Evolutionary conservation across 2,888 invertebrate species (phyloP), one percentile per base, ranked within the genome.

Genomic region (Bugula neritina): DNA sequence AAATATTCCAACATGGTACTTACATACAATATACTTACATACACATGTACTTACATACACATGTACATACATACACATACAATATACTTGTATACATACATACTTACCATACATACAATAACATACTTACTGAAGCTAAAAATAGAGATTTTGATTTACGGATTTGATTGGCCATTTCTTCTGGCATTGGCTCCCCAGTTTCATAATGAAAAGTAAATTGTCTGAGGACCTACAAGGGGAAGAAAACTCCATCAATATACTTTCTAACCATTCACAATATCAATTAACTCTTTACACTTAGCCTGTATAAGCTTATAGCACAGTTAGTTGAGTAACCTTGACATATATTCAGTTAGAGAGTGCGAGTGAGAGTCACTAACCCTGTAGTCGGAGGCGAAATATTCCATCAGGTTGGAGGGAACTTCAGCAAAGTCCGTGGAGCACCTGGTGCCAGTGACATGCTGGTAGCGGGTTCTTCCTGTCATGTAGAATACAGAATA

Each of bases 381-480:
- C 77, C 93, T 87, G 0, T 91, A 90, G 86, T 95, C 94, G 72
- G 90, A 89, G 13, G 94, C 92, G 87, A 98, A 99, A 85, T 93
- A 94, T 86, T 99, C 99, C 95, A 98, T 96, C 25, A 99, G 87
- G 73, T 97, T 91, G n/a, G 96, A 96, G 5, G 99, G 99, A 57
- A 99, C 93, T 80, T 99, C 99, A 0, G 99, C 98, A 82, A 99
- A 92, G 87, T 99, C 99, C 1, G 98, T 97, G 75, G 93, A 90
- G 83, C 97, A 98, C 72, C 99, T 88, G 0, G 99, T 99, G 74
- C 98, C 97, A 1, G 96, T 92, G 63, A 98, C 94, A 86, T 99
- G 98, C 85, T 99, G 99, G 86, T 96, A 93, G 74, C 89, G 88
- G 0, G 97, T 96, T 71, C 96, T 88, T 1, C 94, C 63, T 63